Percentiles rank a stretch among this genome's conserved stretches.
phyloP scores from a whole-genome alignment of 2,888 invertebrate species.

The Herminia tarsipennalis region DNA sequence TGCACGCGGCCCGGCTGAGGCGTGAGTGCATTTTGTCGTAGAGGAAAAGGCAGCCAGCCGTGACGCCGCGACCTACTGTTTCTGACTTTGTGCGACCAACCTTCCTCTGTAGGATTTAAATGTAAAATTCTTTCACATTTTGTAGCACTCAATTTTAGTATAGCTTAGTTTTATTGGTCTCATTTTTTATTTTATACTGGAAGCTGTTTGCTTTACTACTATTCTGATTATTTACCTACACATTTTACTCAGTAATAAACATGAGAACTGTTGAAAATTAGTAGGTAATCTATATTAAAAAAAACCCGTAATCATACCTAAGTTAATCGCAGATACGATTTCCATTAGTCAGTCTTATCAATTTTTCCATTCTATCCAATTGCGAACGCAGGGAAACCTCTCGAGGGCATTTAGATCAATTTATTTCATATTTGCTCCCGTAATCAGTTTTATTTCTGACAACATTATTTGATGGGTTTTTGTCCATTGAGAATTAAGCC shows the following conservation, averaged over 20 bases:
- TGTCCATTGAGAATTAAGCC: conserved; percentile 8
- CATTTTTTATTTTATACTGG: not conserved
- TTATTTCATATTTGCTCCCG: conserved; percentile 39
- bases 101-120: conserved; percentile 52
- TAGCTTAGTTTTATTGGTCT: conserved; percentile 1
- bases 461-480: conserved; percentile 22
- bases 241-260: no score
- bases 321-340: conserved; percentile 14
- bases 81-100: conserved; percentile 56
- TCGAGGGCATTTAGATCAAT: conserved; percentile 47
- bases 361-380: conserved; percentile 42
- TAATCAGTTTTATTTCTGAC: conserved; percentile 26
- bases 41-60: conserved; percentile 59
- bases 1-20: conserved; percentile 59
- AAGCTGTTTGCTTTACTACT: not conserved
- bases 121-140: conserved; percentile 37
- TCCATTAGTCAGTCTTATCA: conserved; percentile 33
- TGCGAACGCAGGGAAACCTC: conserved; percentile 36
- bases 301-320: conserved; percentile 4
- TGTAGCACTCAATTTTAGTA: conserved; percentile 25
- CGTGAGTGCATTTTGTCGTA: conserved; percentile 81
- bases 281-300: no score
- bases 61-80: conserved; percentile 59
- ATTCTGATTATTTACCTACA: no score
- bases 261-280: no score